These are phyloP conservation scores for Drosophila pegasa DNA, from an alignment of 2,888 invertebrate genomes.

Conservation along the genomic window DNA sequence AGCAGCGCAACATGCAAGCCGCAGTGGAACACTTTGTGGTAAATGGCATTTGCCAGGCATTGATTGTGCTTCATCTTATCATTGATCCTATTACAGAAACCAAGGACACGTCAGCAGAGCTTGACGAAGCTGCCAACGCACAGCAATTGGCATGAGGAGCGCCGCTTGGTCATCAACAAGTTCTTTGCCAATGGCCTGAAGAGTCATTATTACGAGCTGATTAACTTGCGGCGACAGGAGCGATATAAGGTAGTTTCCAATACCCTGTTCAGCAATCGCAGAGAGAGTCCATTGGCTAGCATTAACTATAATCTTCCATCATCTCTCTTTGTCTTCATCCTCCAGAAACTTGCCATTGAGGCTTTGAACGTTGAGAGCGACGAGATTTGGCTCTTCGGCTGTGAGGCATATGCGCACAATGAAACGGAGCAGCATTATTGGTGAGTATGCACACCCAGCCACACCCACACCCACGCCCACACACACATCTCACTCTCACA, in stretches of 20 bases:
- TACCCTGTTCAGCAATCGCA: no score
- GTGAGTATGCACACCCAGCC: conserved; percentile 26
- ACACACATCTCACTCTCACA: neutral
- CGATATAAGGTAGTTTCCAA: conserved; percentile 79
- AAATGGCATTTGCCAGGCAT: conserved; percentile 3
- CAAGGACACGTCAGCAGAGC: conserved; percentile 46
- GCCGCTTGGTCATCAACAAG: conserved; percentile 83
- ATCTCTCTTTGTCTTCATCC: neutral
- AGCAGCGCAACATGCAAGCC: conserved; percentile 68
- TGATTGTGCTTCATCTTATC: no score
- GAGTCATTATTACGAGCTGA: conserved; percentile 77
- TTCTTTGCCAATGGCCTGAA: conserved; percentile 76
- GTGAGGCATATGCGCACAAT: conserved; percentile 86
- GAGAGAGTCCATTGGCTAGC: no score
- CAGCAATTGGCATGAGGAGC: conserved; percentile 86
- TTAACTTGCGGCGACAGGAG: conserved; percentile 75
- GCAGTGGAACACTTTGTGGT: conserved; percentile 82
- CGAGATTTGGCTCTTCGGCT: conserved; percentile 91
- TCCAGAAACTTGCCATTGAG: conserved; percentile 86
- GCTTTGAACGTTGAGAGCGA: conserved; percentile 88
- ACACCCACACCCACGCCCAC: neutral
- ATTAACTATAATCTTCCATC: neutral
- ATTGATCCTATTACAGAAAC: conserved; percentile 33
- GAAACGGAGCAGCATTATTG: conserved; percentile 37
- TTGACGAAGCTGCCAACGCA: conserved; percentile 21